phyloP scores from a whole-genome alignment of 1,140 invertebrate genomes.

The Neodiprion fabricii region DNA sequence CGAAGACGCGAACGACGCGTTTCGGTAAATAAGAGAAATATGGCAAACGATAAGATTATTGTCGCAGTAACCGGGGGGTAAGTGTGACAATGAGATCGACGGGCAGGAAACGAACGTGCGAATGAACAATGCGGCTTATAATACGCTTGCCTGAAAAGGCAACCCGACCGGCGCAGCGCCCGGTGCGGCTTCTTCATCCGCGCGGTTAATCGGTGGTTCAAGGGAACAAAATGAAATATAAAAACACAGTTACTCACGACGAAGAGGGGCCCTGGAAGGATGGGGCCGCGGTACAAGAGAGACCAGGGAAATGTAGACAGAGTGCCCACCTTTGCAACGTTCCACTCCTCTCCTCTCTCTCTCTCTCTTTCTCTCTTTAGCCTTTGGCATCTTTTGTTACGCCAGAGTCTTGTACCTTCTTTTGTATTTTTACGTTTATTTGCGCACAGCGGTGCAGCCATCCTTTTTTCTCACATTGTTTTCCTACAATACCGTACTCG shows the following conservation, averaged over 20 bases:
- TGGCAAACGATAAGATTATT: too few species aligned
- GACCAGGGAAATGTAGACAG: neutral
- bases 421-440: too few species aligned
- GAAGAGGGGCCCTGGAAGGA: neutral
- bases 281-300: neutral
- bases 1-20: too few species aligned
- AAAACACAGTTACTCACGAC: conserved; percentile 4
- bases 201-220: neutral
- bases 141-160: neutral
- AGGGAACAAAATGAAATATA: conserved; percentile 7
- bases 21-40: too few species aligned
- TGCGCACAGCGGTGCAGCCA: neutral
- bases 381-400: conserved; percentile 1
- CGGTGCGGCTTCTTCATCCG: conserved; percentile 6
- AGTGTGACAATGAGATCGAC: neutral
- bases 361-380: neutral
- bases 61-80: too few species aligned
- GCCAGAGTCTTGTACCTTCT: neutral
- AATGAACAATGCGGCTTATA: neutral
- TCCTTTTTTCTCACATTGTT: neutral
- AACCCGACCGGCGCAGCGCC: neutral
- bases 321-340: neutral
- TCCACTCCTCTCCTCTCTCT: neutral
- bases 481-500: neutral
- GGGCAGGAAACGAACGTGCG: neutral